Percentiles rank a stretch among this genome's conserved stretches.
These are phyloP conservation scores for Peromyscus melanophrys DNA, from an alignment of 2,797 vertebrate species.

Conservation along the genomic window DNA sequence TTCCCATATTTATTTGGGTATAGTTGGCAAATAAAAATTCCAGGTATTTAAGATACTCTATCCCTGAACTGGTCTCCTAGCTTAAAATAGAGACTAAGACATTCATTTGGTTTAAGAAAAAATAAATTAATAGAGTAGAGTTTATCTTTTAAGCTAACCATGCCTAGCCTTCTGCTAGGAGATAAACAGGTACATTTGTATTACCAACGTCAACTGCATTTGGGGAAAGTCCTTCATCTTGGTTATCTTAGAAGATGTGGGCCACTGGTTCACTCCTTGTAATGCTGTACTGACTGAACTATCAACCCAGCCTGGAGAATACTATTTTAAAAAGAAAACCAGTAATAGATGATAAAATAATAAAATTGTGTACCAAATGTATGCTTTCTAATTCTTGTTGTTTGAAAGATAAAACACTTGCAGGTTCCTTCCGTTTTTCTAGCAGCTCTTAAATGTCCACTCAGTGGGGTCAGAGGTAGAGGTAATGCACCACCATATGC, in stretches of 20 bases:
- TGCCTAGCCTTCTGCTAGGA: background rate
- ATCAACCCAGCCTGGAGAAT: background rate
- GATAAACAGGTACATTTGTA: background rate
- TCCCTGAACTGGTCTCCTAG: background rate
- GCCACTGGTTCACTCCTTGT: background rate
- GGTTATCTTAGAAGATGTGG: background rate
- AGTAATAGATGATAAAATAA: background rate
- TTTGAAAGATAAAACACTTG: background rate
- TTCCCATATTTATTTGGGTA: background rate
- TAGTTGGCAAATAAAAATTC: background rate
- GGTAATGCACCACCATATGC: no score
- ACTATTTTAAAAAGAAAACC: background rate
- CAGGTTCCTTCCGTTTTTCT: background rate
- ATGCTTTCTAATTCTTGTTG: background rate
- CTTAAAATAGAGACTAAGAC: background rate
- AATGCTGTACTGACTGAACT: background rate
- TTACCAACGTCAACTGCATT: background rate
- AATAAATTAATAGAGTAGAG: background rate
- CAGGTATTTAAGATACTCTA: background rate
- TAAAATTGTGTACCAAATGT: background rate
- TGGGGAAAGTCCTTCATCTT: background rate
- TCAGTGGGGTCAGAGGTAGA: background rate
- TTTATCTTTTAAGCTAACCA: background rate
- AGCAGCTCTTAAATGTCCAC: background rate
- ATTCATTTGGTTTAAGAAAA: background rate